Conservation (phyloP, 2,888 invertebrate species). For the Gibbula magus region DNA sequence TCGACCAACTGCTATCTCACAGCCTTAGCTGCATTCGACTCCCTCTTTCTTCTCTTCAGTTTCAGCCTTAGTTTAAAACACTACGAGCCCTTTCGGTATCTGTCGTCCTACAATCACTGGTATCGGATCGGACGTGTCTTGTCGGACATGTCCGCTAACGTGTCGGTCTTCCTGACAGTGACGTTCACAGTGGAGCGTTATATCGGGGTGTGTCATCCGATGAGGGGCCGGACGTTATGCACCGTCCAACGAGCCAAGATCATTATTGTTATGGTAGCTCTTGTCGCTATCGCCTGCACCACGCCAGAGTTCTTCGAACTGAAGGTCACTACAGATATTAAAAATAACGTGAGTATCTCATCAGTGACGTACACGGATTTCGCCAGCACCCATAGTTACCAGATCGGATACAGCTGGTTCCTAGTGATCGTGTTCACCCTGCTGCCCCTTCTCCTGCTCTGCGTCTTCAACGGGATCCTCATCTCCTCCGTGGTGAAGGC, state of each 20-base stretch:
- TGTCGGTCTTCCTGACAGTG: slow-evolving; percentile 85
- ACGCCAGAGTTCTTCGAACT: slow-evolving; percentile 83
- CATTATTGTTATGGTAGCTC: slow-evolving; percentile 80
- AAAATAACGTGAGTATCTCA: slow-evolving; percentile 40
- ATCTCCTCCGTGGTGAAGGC: slow-evolving; percentile 78
- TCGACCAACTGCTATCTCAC: slow-evolving; percentile 80
- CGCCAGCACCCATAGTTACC: slow-evolving; percentile 78
- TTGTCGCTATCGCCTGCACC: slow-evolving; percentile 79
- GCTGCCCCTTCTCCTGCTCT: slow-evolving; percentile 82
- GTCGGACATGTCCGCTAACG: slow-evolving; percentile 81
- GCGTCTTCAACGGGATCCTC: slow-evolving; percentile 84
- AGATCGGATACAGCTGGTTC: slow-evolving; percentile 81
- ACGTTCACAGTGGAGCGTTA: slow-evolving; percentile 86
- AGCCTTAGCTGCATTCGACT: slow-evolving; percentile 83
- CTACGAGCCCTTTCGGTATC: slow-evolving; percentile 78
- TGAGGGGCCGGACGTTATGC: slow-evolving; percentile 78
- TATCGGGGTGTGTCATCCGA: slow-evolving; percentile 85
- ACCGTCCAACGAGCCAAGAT: slow-evolving; percentile 83
- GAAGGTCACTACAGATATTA: slow-evolving; percentile 26
- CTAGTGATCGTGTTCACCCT: slow-evolving; percentile 75
- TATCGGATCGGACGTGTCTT: slow-evolving; percentile 79
- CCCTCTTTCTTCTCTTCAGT: slow-evolving; percentile 82
- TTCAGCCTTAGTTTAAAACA: slow-evolving; percentile 81
- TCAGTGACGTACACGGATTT: slow-evolving; percentile 71
- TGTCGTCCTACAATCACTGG: slow-evolving; percentile 78